phyloP scores from a whole-genome alignment of 2,888 invertebrate genomes.

The Zaprionus obscuricornis region DNA sequence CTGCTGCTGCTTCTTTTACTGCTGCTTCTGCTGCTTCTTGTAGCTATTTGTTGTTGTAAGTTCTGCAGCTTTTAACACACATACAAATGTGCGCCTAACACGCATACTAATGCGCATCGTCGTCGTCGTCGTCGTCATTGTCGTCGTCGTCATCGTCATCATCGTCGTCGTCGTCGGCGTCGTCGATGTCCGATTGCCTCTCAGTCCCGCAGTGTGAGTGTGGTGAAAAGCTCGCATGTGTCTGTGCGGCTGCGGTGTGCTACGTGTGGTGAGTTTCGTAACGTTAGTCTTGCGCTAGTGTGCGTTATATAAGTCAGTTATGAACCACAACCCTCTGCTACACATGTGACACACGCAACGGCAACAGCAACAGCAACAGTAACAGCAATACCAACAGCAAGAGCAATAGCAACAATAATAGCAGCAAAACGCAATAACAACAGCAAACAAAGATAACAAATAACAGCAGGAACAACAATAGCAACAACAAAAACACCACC shows the following conservation, averaged over 20 bases:
- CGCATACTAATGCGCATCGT: constrained; percentile 45
- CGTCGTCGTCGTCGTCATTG: too few species aligned
- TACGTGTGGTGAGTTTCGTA: constrained; percentile 28
- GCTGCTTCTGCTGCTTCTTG: constrained; percentile 20
- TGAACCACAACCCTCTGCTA: constrained; percentile 39
- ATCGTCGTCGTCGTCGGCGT: too few species aligned
- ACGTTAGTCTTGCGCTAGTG: constrained; percentile 48
- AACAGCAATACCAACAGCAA: constrained; percentile 5
- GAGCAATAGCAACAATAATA: constrained; percentile 11
- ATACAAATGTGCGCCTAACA: constrained; percentile 55
- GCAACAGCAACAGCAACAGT: background rate
- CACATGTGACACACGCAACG: constrained; percentile 25
- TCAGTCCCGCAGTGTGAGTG: background rate
- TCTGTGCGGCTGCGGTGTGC: background rate
- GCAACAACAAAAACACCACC: background rate
- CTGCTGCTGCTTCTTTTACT: constrained; percentile 3
- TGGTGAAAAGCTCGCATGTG: constrained; percentile 20
- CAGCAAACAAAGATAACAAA: constrained; percentile 5
- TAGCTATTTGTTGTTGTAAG: constrained; percentile 13
- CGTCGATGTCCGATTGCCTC: too few species aligned
- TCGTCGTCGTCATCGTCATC: too few species aligned
- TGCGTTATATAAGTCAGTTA: constrained; percentile 69
- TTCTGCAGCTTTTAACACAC: constrained; percentile 73
- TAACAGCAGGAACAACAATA: constrained; percentile 9
- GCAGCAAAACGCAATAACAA: background rate